These are phyloP conservation scores for Tetraodon nigroviridis DNA, from an alignment of 2,113 vertebrate species.

Conservation along the genomic window DNA sequence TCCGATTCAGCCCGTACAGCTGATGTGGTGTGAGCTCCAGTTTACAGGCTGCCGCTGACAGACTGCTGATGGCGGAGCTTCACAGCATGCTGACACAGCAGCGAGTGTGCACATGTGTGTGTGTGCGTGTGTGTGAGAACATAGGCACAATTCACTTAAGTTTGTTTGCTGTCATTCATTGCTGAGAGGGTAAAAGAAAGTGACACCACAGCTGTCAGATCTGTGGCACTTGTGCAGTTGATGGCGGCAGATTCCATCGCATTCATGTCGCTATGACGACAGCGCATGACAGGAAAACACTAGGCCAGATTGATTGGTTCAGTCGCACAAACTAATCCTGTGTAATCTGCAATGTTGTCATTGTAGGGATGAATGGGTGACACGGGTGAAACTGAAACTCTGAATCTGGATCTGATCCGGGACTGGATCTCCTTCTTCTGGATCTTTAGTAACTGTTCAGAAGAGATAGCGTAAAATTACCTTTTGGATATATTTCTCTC, in stretches of 20 bases:
- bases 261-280: background rate
- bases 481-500: too few species aligned
- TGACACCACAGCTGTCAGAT: background rate
- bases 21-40: slow-evolving; percentile 36
- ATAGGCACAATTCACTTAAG: too few species aligned
- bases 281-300: too few species aligned
- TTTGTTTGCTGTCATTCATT: background rate
- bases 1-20: slow-evolving; percentile 12
- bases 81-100: slow-evolving; percentile 38
- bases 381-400: too few species aligned
- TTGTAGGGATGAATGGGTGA: too few species aligned
- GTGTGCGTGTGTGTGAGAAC: background rate
- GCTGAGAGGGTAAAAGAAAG: background rate
- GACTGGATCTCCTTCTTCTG: too few species aligned
- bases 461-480: too few species aligned
- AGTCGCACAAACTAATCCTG: too few species aligned
- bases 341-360: too few species aligned
- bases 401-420: too few species aligned
- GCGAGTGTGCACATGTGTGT: slow-evolving; percentile 1
- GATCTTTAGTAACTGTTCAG: too few species aligned
- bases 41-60: slow-evolving; percentile 31
- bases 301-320: too few species aligned
- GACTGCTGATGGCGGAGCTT: slow-evolving; percentile 45
- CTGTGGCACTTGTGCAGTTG: background rate
- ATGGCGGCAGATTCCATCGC: background rate